Evolutionary conservation across 1,140 invertebrate species (phyloP), one percentile per base, ranked within the genome.

Genomic region (Nixonia krombeini): DNA sequence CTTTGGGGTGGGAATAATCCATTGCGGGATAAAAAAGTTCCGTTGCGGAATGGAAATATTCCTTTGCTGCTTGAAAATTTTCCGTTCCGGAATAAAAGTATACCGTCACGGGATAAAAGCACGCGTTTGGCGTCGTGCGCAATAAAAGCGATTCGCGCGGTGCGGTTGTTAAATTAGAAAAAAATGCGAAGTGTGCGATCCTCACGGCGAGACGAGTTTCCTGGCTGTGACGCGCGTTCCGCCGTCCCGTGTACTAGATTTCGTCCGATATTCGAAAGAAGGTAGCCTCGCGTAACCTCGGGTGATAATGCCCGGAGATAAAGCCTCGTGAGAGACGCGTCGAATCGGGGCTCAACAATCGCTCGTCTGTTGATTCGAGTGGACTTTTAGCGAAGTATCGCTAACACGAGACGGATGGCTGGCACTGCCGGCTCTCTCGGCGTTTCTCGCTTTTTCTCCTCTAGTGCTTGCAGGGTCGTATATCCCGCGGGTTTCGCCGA

Each of bases 301-400:
- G n/a, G 38, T 61, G 57, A 61, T 61, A 61, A 61, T 47, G 33
- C 13, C 38, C 15, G 33, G 25, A 61, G 57, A 61, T 61, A 61
- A 61, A 52, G 49, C 53, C 58, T 53, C 58, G 49, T 62, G 58
- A 53, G 58, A 62, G 41, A 13, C 37, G 28, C 50, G 50, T n/a
- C 18, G 35, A 61, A 38, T 45, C 41, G 40, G 23, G 25, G 26
- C 52, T 52, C 44, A 58, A 58, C 56, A 50, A 47, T 51, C 25
- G 41, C 31, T 46, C 15, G 42, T 25, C 26, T 56, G 35, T 56
- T 56, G 42, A 31, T 31, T 56, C 42, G 33, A 46, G 41, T 44
- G 41, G 51, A 55, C 31, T 37, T 6, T 56, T 40, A 47, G 52
- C 25, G 42, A 46, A 26, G 42, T 8, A 46, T 31, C 42, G 42